Base-by-base conservation (phyloP, 2,797 vertebrate genomes). In the Helarctos malayanus region DNA sequence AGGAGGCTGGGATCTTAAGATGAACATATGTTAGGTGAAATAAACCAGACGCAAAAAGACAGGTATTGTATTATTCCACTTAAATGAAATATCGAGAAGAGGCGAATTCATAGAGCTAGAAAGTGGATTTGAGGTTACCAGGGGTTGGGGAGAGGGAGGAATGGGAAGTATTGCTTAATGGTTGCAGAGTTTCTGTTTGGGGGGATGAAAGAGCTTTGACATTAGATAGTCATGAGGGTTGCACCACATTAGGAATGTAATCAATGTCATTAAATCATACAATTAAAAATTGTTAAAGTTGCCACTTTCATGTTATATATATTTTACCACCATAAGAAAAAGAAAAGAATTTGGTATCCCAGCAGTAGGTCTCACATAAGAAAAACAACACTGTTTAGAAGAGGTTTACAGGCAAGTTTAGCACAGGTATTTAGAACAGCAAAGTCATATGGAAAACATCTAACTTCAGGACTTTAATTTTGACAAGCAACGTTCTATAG, bases 371-470 rank as follows among this genome's bases (percentile, higher is more conserved):
- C n/a, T 95, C 35, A 86, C 21, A 45, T 71, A 19, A 89, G 61
- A 80, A 89, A 93, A 45, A 45, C n/a, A 89, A 10, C 38, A 73
- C 29, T 19, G 3, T 80, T 61, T 69, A 27, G 76, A 3, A 91
- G 61, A 82, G 2, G 7, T 25, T 81, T 92, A 65, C 25, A 91
- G 14, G 1, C n/a, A 96, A 75, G 2, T 45, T 83, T 73, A 89
- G 81, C 8, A 4, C 15, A 76, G 59, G 23, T 82, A 59, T 80
- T 94, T 95, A 85, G 23, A 47, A 32, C 76, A 93, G 25, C 15
- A 61, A 96, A 94, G 7, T 88, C 45, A 88, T n/a, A n/a, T 1
- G 68, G 65, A 96, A 95, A 97, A 89, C n/a, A 23, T 59, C 0
- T 85, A 78, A 82, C 47, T 68, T 75, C 6, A 7, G 16, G 11